phyloP scores from a whole-genome alignment of 2,797 vertebrate species.

The Hyperoplus lanceolatus region DNA sequence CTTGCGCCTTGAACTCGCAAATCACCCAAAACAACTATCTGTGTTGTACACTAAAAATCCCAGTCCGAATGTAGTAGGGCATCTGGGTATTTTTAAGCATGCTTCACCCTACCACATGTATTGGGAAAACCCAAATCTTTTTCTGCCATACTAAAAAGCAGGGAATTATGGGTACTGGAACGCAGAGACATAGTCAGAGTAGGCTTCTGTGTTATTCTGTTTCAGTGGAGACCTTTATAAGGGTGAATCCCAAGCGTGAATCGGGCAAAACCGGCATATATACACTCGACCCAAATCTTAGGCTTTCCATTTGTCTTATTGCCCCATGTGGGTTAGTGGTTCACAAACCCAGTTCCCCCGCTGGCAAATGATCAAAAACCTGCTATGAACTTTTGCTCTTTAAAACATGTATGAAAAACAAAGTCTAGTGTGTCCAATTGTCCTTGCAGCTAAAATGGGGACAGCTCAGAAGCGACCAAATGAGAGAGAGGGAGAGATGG shows the following conservation, averaged over 20 bases:
- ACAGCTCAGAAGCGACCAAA: slow-evolving; percentile 17
- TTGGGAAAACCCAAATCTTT: too few species aligned
- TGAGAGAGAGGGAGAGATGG: too few species aligned
- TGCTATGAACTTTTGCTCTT: slow-evolving; percentile 55
- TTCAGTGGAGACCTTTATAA: slow-evolving; percentile 39
- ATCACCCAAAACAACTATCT: too few species aligned
- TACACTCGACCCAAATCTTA: slow-evolving; percentile 63
- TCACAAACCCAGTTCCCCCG: slow-evolving; percentile 50
- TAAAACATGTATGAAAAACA: slow-evolving; percentile 19
- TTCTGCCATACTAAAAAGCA: too few species aligned
- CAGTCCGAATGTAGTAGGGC: too few species aligned
- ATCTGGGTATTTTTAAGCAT: too few species aligned
- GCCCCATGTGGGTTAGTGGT: slow-evolving; percentile 74
- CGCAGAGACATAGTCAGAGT: neutral
- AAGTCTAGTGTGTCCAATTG: neutral
- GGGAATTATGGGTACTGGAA: too few species aligned
- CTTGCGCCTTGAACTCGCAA: too few species aligned
- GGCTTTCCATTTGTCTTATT: slow-evolving; percentile 63
- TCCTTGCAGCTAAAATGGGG: slow-evolving; percentile 39
- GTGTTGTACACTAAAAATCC: too few species aligned
- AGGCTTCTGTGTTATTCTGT: slow-evolving; percentile 38
- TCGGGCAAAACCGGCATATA: slow-evolving; percentile 17
- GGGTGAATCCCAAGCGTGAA: slow-evolving; percentile 43
- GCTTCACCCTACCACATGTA: too few species aligned
- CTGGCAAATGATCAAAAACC: slow-evolving; percentile 43